Evolutionary conservation across 2,797 vertebrate species (phyloP), one percentile per base, ranked within the genome.

Genomic region (Halcyon leucocephala): DNA sequence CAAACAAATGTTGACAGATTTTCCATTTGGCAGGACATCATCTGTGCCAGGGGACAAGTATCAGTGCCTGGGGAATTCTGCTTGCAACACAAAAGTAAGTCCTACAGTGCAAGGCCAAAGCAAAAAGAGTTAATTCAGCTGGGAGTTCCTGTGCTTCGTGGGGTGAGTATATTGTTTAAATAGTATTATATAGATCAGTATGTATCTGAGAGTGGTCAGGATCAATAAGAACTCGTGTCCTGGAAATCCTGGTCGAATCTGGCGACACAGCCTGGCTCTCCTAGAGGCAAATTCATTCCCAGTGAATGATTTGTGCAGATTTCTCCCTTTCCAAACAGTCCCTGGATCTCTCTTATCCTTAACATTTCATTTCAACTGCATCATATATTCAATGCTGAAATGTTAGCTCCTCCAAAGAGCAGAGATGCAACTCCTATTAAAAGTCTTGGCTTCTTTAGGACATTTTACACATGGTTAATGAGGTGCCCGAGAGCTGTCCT

Each of bases 1-100:
- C 95, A 94, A 96, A 95, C 73, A 90, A 97, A 95, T 67, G 94
- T 49, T 91, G 93, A 91, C 91, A 94, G 88, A 92, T 91, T 90
- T 95, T 95, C 96, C 95, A 95, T 76, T 82, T 97, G 96, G 96
- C 93, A 96, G 95, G 91, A 95, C 91, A 96, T 82, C 80, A 96
- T 89, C 92, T 91, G 79, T 93, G 94, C 85, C 82, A 93, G 76
- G 72, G 91, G 62, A 79, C 84, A 74, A 86, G 52, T 52, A 21
- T 44, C 76, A 62, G 72, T 62, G 89, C 87, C 94, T 85, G 67
- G 86, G 80, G 82, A 91, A 80, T 55, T 86, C 89, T 85, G 77
- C 39, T 91, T 90, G 91, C 88, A 93, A 89, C 57, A 84, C 22
- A 83, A 49, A 76, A 72, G 60, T 61, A 62, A 92, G 80, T 51